A percentile compares a stretch with the other conserved stretches of the same genome.
These are phyloP conservation scores for Conus ventricosus DNA, from an alignment of 1,140 invertebrate genomes.

Conservation along the genomic window DNA sequence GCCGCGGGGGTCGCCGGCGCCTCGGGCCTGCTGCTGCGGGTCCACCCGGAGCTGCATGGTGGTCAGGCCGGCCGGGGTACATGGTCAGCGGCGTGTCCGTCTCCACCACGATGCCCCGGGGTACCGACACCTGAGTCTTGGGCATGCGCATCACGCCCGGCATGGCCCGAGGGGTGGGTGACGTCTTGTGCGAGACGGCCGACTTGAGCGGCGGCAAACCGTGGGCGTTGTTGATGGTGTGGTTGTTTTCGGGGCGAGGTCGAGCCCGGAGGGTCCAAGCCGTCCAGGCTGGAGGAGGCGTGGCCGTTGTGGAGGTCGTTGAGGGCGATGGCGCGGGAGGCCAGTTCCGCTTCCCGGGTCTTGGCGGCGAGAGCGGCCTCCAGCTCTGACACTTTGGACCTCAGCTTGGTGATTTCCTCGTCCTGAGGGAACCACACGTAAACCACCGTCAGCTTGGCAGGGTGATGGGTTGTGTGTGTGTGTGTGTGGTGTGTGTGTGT, in stretches of 20 bases:
- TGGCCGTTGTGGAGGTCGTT: conserved; percentile 9
- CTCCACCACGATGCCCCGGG: neutral
- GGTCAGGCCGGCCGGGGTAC: conserved; percentile 20
- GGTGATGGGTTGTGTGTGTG: no score
- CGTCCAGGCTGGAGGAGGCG: neutral
- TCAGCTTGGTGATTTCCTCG: neutral
- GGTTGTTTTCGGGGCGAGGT: neutral
- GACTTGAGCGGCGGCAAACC: neutral
- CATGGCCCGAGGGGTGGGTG: neutral
- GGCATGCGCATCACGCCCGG: neutral
- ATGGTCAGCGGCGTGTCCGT: neutral
- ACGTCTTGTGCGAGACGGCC: conserved; percentile 1
- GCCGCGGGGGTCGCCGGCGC: neutral
- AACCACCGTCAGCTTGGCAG: neutral
- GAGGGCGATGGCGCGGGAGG: neutral
- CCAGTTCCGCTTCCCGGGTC: conserved; percentile 9
- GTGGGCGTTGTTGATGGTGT: neutral
- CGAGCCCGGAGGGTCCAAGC: neutral
- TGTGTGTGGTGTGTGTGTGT: neutral
- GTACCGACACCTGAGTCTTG: neutral
- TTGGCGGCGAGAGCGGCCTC: neutral
- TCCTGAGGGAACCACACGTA: neutral
- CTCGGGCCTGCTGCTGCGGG: neutral
- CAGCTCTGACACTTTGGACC: neutral
- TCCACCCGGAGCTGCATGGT: conserved; percentile 12